A percentile compares a stretch with the other conserved stretches of the same genome.
Conservation (phyloP, 2,797 vertebrate species). For the Aulostomus chinensis region DNA sequence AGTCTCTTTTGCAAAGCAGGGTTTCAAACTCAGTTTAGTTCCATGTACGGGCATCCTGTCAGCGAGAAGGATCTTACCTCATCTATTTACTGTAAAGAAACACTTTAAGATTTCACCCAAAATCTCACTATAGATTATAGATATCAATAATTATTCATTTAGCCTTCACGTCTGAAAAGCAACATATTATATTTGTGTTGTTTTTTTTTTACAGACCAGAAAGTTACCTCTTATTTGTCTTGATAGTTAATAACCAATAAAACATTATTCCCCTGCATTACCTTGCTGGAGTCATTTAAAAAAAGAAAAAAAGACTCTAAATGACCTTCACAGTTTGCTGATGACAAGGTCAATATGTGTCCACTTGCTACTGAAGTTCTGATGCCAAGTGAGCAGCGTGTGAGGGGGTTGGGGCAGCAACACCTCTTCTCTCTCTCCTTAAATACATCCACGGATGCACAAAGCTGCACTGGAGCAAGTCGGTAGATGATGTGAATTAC, state of each 20-base stretch:
- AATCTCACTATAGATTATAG: too few species aligned
- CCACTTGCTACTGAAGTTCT: slow-evolving; percentile 2
- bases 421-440: slow-evolving; percentile 38
- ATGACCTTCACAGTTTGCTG: too few species aligned
- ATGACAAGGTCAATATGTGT: slow-evolving; percentile 15
- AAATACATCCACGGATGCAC: slow-evolving; percentile 41
- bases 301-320: too few species aligned
- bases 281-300: too few species aligned
- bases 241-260: too few species aligned
- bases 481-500: slow-evolving; percentile 8
- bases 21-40: slow-evolving; percentile 12
- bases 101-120: too few species aligned
- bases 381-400: slow-evolving; percentile 39
- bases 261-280: too few species aligned
- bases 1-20: slow-evolving; percentile 15
- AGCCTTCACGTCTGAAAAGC: too few species aligned
- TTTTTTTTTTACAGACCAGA: too few species aligned
- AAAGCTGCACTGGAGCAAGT: slow-evolving; percentile 11
- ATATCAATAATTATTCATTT: too few species aligned
- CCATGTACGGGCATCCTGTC: slow-evolving; percentile 38
- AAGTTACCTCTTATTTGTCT: too few species aligned
- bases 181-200: too few species aligned
- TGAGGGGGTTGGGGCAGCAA: slow-evolving; percentile 11
- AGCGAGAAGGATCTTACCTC: slow-evolving; percentile 17
- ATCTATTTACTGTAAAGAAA: slow-evolving; percentile 22